Conservation (phyloP, 2,113 vertebrate genomes). For the Seriola rivoliana region DNA sequence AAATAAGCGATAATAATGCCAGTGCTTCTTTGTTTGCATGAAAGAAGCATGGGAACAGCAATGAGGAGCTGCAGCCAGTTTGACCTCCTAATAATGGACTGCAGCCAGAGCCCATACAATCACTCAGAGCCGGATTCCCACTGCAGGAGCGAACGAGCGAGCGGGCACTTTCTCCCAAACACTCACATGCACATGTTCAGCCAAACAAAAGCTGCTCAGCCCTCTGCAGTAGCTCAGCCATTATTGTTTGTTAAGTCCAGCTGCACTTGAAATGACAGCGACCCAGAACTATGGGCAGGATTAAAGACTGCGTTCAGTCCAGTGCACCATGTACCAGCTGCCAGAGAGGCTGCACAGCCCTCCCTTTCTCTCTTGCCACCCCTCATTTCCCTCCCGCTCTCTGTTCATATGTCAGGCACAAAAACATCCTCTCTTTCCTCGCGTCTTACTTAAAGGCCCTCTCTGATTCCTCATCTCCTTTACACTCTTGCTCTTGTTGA, state of each 20-base stretch:
- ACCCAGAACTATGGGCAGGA: conserved; percentile 68
- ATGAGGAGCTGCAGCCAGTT: conserved; percentile 55
- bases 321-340: conserved; percentile 56
- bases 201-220: conserved; percentile 37
- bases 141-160: conserved; percentile 41
- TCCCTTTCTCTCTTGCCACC: neutral
- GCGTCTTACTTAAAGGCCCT: conserved; percentile 46
- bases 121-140: conserved; percentile 49
- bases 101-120: conserved; percentile 60
- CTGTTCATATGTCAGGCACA: conserved; percentile 44
- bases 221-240: conserved; percentile 56
- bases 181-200: conserved; percentile 42
- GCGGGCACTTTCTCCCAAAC: conserved; percentile 52
- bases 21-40: conserved; percentile 68
- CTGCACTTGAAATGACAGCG: conserved; percentile 74
- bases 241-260: conserved; percentile 67
- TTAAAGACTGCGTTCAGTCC: conserved; percentile 60
- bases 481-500: conserved; percentile 26
- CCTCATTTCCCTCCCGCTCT: conserved; percentile 10
- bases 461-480: conserved; percentile 51
- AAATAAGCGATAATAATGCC: conserved; percentile 69
- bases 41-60: conserved; percentile 44
- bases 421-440: conserved; percentile 31
- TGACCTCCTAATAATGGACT: conserved; percentile 68
- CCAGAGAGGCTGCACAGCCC: conserved; percentile 50